A percentile compares a stretch with the other conserved stretches of the same genome.
Conservation (phyloP, 2,888 invertebrate genomes). For the Temnothorax ravouxi region DNA sequence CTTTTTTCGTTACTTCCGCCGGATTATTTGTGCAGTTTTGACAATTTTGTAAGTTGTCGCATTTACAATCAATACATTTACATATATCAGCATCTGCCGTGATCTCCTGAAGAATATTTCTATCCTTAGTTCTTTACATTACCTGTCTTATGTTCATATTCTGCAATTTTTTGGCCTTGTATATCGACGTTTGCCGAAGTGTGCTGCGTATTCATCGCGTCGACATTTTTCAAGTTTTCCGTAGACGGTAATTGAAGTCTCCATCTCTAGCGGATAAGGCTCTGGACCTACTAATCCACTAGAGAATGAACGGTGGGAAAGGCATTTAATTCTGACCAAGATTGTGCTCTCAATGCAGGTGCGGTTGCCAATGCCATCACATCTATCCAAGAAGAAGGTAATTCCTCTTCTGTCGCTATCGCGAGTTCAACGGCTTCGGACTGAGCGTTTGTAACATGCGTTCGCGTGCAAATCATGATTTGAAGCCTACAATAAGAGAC, state of each 20-base stretch:
- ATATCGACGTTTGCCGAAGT: slow-evolving; percentile 62
- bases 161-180: slow-evolving; percentile 62
- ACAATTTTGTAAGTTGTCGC: slow-evolving; percentile 87
- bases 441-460: slow-evolving; percentile 52
- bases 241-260: slow-evolving; percentile 69
- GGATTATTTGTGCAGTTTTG: slow-evolving; percentile 79
- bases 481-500: slow-evolving; percentile 46
- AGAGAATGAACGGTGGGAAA: slow-evolving; percentile 90
- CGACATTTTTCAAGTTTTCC: slow-evolving; percentile 73
- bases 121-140: slow-evolving; percentile 65
- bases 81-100: slow-evolving; percentile 93
- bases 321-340: slow-evolving; percentile 87
- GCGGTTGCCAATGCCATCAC: slow-evolving; percentile 90
- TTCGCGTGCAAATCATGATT: slow-evolving; percentile 54
- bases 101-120: slow-evolving; percentile 90
- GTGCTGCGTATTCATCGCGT: slow-evolving; percentile 68
- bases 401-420: slow-evolving; percentile 92
- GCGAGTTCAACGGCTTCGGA: slow-evolving; percentile 90
- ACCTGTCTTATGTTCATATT: slow-evolving; percentile 41
- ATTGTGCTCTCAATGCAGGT: slow-evolving; percentile 85
- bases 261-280: slow-evolving; percentile 82
- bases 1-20: slow-evolving; percentile 57
- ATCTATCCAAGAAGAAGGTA: slow-evolving; percentile 92
- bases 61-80: slow-evolving; percentile 91
- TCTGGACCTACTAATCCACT: slow-evolving; percentile 84